A percentile compares a stretch with the other conserved stretches of the same genome.
These are phyloP conservation scores for Drosophila simulans DNA, from an alignment of 1,140 invertebrate species.

Conservation along the genomic window DNA sequence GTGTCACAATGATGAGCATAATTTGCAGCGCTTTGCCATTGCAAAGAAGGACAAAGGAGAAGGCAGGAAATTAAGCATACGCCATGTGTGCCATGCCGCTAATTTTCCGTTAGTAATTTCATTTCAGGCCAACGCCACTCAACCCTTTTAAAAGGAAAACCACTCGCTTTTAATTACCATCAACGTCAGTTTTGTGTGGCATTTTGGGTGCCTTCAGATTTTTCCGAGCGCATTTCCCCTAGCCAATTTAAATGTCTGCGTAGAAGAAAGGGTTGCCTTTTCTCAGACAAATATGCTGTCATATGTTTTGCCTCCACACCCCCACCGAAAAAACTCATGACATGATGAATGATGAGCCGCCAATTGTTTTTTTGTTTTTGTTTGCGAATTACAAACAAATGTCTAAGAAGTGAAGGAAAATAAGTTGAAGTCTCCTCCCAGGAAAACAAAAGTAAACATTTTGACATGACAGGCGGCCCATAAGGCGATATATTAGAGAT, in stretches of 20 bases:
- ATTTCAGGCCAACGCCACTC: constrained; percentile 47
- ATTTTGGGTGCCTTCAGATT: constrained; percentile 46
- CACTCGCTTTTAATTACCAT: constrained; percentile 75
- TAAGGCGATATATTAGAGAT: constrained; percentile 16
- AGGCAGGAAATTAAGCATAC: constrained; percentile 73
- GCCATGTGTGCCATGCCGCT: constrained; percentile 65
- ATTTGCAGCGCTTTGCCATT: constrained; percentile 57
- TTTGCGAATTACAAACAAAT: constrained; percentile 66
- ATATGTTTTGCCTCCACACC: constrained; percentile 48
- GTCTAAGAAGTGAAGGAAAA: constrained; percentile 55
- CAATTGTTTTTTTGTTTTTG: constrained; percentile 70
- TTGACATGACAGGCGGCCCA: constrained; percentile 53
- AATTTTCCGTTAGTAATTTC: constrained; percentile 81
- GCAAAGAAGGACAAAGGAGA: constrained; percentile 17
- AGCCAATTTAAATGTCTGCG: constrained; percentile 62
- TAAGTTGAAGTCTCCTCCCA: constrained; percentile 26
- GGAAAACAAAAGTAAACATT: constrained; percentile 48
- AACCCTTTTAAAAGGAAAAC: constrained; percentile 10
- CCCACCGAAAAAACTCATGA: constrained; percentile 1
- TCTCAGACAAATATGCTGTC: constrained; percentile 67
- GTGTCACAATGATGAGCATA: constrained; percentile 82
- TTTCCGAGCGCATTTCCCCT: constrained; percentile 32
- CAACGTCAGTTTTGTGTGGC: constrained; percentile 60
- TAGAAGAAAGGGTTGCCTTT: constrained; percentile 27
- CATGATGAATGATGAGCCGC: constrained; percentile 71